Evolutionary conservation across 1,140 invertebrate species (phyloP).

Genomic region (Pinna nobilis): DNA sequence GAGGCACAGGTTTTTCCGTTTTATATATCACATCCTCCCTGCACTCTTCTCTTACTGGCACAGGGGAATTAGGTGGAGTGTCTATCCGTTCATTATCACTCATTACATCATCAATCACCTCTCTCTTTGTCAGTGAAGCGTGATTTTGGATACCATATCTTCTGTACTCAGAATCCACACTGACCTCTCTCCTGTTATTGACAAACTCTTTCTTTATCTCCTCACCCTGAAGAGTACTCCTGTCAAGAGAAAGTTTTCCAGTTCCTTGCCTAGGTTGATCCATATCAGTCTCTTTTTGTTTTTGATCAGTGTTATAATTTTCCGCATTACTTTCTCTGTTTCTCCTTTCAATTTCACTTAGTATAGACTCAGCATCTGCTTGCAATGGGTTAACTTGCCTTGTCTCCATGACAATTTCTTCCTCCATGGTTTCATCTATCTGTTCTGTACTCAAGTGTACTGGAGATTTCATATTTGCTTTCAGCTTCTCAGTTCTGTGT

Average conservation of each 20-base stretch:
- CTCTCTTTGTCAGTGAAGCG: too few relatives aligned
- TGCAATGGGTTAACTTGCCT: too few relatives aligned
- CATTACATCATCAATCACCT: constrained; percentile 33
- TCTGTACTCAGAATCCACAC: too few relatives aligned
- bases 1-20: constrained; percentile 2
- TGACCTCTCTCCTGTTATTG: constrained; percentile 11
- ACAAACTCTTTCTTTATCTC: constrained; percentile 19
- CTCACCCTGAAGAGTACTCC: too few relatives aligned
- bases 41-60: not conserved
- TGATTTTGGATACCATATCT: too few relatives aligned
- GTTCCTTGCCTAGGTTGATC: too few relatives aligned
- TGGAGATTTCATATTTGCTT: not conserved
- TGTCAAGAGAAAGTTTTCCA: too few relatives aligned
- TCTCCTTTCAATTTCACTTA: too few relatives aligned
- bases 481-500: constrained; percentile 20
- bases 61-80: constrained; percentile 31
- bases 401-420: too few relatives aligned
- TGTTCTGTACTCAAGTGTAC: not conserved
- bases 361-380: too few relatives aligned
- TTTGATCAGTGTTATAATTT: not conserved
- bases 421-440: too few relatives aligned
- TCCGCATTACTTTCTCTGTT: too few relatives aligned
- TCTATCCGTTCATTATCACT: constrained; percentile 27
- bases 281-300: not conserved
- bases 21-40: not conserved